Percentiles rank a stretch among this genome's conserved stretches.
Conservation (phyloP, 2,113 vertebrate genomes). For the Pseudorasbora parva region DNA sequence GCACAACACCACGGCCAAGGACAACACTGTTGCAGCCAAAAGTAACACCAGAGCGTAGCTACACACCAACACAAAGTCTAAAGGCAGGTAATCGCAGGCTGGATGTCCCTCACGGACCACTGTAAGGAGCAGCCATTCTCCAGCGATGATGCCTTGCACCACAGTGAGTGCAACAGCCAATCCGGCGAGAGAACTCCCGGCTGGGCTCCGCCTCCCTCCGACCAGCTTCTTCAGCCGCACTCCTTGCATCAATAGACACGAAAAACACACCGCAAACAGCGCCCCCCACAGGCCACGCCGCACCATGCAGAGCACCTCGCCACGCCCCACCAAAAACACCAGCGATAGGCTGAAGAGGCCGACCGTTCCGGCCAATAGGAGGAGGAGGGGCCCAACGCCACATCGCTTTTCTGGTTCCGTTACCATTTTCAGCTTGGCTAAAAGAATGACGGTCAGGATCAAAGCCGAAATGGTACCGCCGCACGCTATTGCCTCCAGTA, state of each 20-base stretch:
- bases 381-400: conserved; percentile 87
- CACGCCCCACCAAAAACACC: conserved; percentile 91
- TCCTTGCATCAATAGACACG: conserved; percentile 90
- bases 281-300: conserved; percentile 93
- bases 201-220: conserved; percentile 82
- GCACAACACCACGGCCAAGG: conserved; percentile 89
- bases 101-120: conserved; percentile 86
- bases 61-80: conserved; percentile 92
- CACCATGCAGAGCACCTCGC: conserved; percentile 84
- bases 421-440: conserved; percentile 85
- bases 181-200: conserved; percentile 84
- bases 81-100: conserved; percentile 89
- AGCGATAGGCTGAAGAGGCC: conserved; percentile 91
- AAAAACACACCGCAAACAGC: conserved; percentile 93
- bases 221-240: conserved; percentile 86
- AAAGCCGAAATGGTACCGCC: conserved; percentile 85
- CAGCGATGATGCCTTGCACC: conserved; percentile 92
- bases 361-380: conserved; percentile 88
- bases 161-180: conserved; percentile 83
- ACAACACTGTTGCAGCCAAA: conserved; percentile 77
- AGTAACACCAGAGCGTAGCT: conserved; percentile 89
- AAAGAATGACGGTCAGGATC: conserved; percentile 83
- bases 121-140: conserved; percentile 92
- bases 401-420: conserved; percentile 87
- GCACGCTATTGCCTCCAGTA: conserved; percentile 90